A percentile compares a stretch with the other conserved stretches of the same genome.
phyloP scores from a whole-genome alignment of 1,140 invertebrate species.

The Yoshiicerus persimilis region DNA sequence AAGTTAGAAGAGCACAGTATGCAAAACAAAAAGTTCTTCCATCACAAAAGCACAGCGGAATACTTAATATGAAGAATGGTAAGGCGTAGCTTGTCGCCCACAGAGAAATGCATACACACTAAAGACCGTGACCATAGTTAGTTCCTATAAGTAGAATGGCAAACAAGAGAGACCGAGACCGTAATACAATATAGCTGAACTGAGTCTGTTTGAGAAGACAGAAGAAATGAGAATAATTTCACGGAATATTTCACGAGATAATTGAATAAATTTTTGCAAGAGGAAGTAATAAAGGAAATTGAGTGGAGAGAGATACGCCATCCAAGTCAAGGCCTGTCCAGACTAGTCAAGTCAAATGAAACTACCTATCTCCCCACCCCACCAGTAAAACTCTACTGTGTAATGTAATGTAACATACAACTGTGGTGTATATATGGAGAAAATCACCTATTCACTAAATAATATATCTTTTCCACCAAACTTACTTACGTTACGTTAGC shows the following conservation, averaged over 20 bases:
- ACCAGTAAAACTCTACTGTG: neutral
- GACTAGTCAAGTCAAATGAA: neutral
- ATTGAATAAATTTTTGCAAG: constrained; percentile 23
- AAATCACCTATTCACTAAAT: no score
- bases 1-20: neutral
- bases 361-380: neutral
- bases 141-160: neutral
- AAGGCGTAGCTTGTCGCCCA: neutral
- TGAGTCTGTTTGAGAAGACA: neutral
- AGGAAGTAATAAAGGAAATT: constrained; percentile 23
- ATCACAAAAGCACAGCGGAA: neutral
- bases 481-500: no score
- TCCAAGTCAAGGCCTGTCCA: neutral
- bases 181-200: neutral
- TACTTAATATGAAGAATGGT: neutral
- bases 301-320: neutral
- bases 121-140: neutral
- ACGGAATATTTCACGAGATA: constrained; percentile 17
- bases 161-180: neutral
- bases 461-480: no score
- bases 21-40: neutral
- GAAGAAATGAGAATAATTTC: constrained; percentile 15
- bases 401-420: no score
- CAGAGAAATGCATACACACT: neutral
- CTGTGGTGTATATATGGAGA: no score